Evolutionary conservation across 2,888 invertebrate species (phyloP), one percentile per base, ranked within the genome.

Genomic region (Drosophila heteroneura): DNA sequence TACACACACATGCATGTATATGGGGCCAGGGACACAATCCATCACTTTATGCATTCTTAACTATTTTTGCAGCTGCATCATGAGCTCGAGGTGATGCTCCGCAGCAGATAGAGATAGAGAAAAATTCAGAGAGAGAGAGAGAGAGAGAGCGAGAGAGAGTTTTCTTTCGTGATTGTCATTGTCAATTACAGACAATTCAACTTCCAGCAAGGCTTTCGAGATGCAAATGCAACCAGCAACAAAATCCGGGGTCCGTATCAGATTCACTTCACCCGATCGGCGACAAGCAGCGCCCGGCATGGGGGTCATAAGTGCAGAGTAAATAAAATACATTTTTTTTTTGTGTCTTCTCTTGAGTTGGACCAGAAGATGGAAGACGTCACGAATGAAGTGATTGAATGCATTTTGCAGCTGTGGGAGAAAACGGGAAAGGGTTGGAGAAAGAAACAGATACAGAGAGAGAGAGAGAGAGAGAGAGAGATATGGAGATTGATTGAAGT

Each of bases 281-380:
- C 73, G 76, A 70, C 74, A 72, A 59, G 54, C 70, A 76, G 72
- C 72, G 64, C 59, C 65, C 28, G 59, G 69, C 87, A 82, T 87
- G 82, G 89, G 79, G 90, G 87, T 90, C 87, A 87, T 83, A 88
- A 90, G 87, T 85, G 89, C 90, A 87, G 80, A 82, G 90, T 87
- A 87, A 87, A 87, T 87, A 87, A 87, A 88, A 85, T 79, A 90
- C 85, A 85, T 9, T 47, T 26, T 47, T 1, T 47, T 26, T 16
- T 47, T 26, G 35, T n/a, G 3, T 47, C 47, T 26, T 5, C 26
- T 16, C 16, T 47, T 47, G 16, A 47, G 47, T 82, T 84, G 67
- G 59, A 67, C 79, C 41, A 58, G 44, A 33, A 47, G 62, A 61
- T 30, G 47, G 69, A 56, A 69, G 70, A 70, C 69, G 65, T 70